phyloP scores from a whole-genome alignment of 64 coral and sea anemone species.

The Cladopsammia gracilis region DNA sequence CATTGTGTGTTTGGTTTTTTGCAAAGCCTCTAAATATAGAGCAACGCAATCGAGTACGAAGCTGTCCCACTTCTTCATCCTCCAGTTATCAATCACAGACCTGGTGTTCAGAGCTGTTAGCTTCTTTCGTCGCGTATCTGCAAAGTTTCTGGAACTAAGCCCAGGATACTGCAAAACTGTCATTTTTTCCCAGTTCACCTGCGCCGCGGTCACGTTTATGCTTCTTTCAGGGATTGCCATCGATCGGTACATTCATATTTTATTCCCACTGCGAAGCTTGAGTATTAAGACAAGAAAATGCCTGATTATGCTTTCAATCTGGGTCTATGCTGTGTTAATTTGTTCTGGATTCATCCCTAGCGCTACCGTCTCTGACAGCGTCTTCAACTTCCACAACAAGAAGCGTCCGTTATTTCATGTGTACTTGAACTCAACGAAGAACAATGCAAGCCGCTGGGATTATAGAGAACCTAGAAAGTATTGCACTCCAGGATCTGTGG shows the following conservation, averaged over 20 bases:
- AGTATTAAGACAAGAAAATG: not conserved
- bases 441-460: not conserved
- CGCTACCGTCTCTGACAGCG: not conserved
- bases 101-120: constrained; percentile 42
- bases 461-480: not conserved
- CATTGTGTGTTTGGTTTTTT: constrained; percentile 38
- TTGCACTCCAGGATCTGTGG: not conserved
- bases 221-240: constrained; percentile 47
- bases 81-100: constrained; percentile 39
- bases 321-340: constrained; percentile 36
- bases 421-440: not conserved
- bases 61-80: constrained; percentile 19
- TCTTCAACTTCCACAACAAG: not conserved
- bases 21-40: not conserved
- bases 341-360: constrained; percentile 22
- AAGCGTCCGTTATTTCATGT: not conserved
- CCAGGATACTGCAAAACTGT: not conserved
- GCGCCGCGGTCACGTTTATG: constrained; percentile 32
- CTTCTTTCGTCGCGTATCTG: not conserved
- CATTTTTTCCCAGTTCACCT: constrained; percentile 31
- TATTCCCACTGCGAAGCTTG: constrained; percentile 33
- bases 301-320: constrained; percentile 10
- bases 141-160: not conserved
- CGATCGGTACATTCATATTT: constrained; percentile 61
- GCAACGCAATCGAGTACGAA: not conserved